Evolutionary conservation across 2,888 invertebrate genomes (phyloP), one percentile per base, ranked within the genome.

Genomic region (Metalampra italica): DNA sequence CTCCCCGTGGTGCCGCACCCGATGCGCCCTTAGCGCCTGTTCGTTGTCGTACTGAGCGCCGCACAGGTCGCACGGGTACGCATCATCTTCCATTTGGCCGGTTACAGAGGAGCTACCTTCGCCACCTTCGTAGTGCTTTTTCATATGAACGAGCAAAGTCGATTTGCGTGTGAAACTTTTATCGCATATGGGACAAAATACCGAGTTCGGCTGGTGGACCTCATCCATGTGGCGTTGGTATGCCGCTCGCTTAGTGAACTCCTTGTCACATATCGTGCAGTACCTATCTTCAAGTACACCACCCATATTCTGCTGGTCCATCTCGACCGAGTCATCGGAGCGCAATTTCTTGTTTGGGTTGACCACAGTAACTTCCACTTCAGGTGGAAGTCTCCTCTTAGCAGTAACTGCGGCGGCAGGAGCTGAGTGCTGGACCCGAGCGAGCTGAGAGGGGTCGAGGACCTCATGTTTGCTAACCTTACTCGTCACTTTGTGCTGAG

Each of bases 111-210:
- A 77, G 55, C 78, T 75, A 1, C 81, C 78, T 50, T 84, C 77
- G 3, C 82, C 85, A 14, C 87, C 69, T 29, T 84, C 86, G 65
- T 91, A 91, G 59, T 92, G 92, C 56, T 91, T 86, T 62, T 91
- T 91, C 74, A 93, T 91, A 63, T 94, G 93, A 42, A 91, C 91
- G 34, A 92, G 90, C 29, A 93, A 72, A 0, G 92, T 91, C 7
- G 92, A 92, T 64, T 91, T 91, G 36, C 91, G 87, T 1, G 92
- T 92, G 63, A 93, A 93, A 47, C 90, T 89, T 58, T 91, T 92
- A 42, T 90, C 90, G 66, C 93, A 94, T 3, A 92, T 87, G 7
- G 91, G 91, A 62, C 93, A 93, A 46, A 91, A 91, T 29, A 88
- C 88, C 0, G 89, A 88, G 54, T 89, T 90, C 9, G 84, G 90